Conservation (phyloP, 2,113 vertebrate genomes). For the Dinomys branickii region DNA sequence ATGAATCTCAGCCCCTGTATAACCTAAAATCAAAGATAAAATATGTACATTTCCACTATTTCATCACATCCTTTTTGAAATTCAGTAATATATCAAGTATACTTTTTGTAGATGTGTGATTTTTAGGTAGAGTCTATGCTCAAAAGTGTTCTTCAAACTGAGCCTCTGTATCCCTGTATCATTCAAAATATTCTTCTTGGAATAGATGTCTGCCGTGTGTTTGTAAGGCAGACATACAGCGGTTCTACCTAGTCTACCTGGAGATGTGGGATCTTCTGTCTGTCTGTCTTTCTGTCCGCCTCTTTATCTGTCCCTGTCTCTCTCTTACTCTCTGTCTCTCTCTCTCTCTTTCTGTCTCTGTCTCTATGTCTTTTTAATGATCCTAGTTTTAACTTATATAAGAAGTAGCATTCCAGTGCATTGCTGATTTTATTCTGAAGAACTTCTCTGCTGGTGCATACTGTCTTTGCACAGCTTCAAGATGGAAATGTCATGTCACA, state of each 20-base stretch:
- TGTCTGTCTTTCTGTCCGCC: neutral
- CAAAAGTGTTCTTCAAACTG: neutral
- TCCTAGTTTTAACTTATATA: neutral
- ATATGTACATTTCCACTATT: neutral
- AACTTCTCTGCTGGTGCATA: neutral
- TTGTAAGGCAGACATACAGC: neutral
- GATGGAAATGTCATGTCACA: neutral
- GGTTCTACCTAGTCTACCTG: neutral
- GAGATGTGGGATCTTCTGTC: neutral
- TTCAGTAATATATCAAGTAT: neutral
- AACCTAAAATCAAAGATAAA: slow-evolving; percentile 12
- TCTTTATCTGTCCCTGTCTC: neutral
- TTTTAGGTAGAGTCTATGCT: neutral
- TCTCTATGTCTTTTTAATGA: neutral
- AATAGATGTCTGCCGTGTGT: neutral
- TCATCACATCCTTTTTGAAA: neutral
- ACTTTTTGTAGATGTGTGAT: neutral
- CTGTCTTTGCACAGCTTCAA: neutral
- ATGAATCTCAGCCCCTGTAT: neutral
- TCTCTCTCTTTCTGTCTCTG: neutral
- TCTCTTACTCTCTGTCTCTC: neutral
- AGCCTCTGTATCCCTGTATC: neutral
- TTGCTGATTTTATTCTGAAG: neutral
- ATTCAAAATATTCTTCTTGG: neutral
- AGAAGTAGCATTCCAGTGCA: neutral